Evolutionary conservation across 2,888 invertebrate species (phyloP), one percentile per base, ranked within the genome.

Genomic region (Teleiodes luculella): DNA sequence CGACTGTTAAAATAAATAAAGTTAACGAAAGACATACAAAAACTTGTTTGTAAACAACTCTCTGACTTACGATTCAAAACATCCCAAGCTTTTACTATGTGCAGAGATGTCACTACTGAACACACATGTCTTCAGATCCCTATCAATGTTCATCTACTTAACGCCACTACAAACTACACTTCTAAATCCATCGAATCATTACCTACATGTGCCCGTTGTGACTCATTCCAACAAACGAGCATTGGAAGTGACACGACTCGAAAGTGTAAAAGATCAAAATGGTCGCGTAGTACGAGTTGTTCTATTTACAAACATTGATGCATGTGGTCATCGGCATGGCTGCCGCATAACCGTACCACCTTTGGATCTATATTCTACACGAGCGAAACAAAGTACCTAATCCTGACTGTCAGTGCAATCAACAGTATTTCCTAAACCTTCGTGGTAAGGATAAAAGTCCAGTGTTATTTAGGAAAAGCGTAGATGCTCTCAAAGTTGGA

Each of bases 301-400:
- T 86, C 86, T 89, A 89, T 88, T 88, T 88, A 88, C 89, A 87
- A 87, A 87, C 88, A 89, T 82, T 86, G 87, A 83, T 85, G 87
- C 89, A 88, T 88, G 87, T 89, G 88, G 88, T 88, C 89, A 89
- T 82, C 88, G 87, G 80, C 87, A 84, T 86, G 78, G 85, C 77
- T 81, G 82, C 85, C 75, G 82, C 86, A 83, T 84, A 84, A 83
- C 83, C 80, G 80, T 84, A 79, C 80, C 80, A 85, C 84, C 83
- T 84, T 76, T 80, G 74, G 68, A 77, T 78, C 76, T 74, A 78
- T 81, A 78, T 79, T 80, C 76, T 75, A 75, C 76, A 70, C 70
- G 76, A 77, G 76, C 75, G 71, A 79, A 73, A 73, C 76, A 67
- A 77, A 80, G 76, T 71, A 65, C 69, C 68, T 67, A 67, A 69